Evolutionary conservation across 2,113 vertebrate species (phyloP).

Genomic region (Ginglymostoma cirratum): DNA sequence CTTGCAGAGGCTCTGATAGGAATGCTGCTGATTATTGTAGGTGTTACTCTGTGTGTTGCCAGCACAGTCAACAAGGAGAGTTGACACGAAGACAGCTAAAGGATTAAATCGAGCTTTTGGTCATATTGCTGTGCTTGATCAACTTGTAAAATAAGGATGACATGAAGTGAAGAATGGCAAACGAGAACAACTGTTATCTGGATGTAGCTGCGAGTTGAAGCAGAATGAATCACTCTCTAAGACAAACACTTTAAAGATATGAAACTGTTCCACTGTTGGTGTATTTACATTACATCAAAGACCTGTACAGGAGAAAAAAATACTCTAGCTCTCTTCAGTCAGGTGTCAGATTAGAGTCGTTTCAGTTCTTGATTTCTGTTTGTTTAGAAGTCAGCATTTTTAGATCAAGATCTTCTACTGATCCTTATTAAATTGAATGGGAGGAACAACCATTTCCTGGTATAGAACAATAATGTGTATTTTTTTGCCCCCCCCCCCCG

Average conservation of each 20-base stretch:
- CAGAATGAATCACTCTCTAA: neutral
- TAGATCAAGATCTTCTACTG: neutral
- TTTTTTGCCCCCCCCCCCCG: neutral
- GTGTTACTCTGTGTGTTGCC: slow-evolving; percentile 69
- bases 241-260: neutral
- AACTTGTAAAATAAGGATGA: neutral
- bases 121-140: neutral
- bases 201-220: no score
- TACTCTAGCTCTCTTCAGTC: neutral
- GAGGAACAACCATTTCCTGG: neutral
- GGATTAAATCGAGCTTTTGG: neutral
- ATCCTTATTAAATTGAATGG: neutral
- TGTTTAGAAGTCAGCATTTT: neutral
- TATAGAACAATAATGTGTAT: neutral
- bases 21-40: slow-evolving; percentile 71
- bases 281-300: no score
- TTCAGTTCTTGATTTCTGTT: neutral
- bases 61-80: slow-evolving; percentile 54
- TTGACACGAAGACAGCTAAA: neutral
- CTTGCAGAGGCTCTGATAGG: slow-evolving; percentile 65
- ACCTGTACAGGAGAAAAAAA: neutral
- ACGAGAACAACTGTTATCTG: neutral
- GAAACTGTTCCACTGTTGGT: neutral
- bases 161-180: neutral
- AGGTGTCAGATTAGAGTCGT: neutral